Base-by-base conservation (phyloP, 2,888 invertebrate species). In the Lissonota sp. region DNA sequence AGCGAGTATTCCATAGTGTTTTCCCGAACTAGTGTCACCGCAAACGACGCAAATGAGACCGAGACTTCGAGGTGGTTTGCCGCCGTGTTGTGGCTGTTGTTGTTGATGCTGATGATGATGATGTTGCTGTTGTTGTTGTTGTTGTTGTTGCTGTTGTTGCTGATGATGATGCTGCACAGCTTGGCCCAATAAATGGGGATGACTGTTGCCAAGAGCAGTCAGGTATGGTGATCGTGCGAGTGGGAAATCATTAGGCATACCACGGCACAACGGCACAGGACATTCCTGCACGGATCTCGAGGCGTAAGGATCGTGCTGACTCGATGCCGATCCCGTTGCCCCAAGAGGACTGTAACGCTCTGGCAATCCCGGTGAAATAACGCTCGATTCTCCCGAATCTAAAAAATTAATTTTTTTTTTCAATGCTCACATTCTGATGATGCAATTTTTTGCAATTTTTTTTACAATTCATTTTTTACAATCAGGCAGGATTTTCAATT, bases 1-100 rank as follows among this genome's bases (percentile, higher is more conserved):
- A 0, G 99, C 99, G 83, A 99, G 94, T 89, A 99, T 99, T 0
- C 99, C 99, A 92, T 99, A 99, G 93, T 99, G 99, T 90, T 99
- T 99, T 1, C 99, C 99, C 1, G 98, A 98, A 87, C 98, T 98
- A 5, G 98, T 98, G 92, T 99, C 99, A 0, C 99, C 99, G 89
- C 99, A 99, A 0, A 99, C 99, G 71, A 99, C 97, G 93, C 99
- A 99, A 78, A 97, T 96, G 71, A 99, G 94, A 0, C 98, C 98
- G 1, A 95, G 94, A 62, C 95, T 93, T 91, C 96, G 93, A 0
- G 91, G 90, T 8, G 91, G 88, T 77, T 92, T 92, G 79, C 88
- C 88, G 8, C 88, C 86, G 60, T 92, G 91, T 63, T 90, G 91
- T 7, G 87, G 80, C 26, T 86, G 88, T 14, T 86, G 84, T 37